Evolutionary conservation across 2,888 invertebrate species (phyloP), one percentile per base, ranked within the genome.

Genomic region (Opisthograptis luteolata): DNA sequence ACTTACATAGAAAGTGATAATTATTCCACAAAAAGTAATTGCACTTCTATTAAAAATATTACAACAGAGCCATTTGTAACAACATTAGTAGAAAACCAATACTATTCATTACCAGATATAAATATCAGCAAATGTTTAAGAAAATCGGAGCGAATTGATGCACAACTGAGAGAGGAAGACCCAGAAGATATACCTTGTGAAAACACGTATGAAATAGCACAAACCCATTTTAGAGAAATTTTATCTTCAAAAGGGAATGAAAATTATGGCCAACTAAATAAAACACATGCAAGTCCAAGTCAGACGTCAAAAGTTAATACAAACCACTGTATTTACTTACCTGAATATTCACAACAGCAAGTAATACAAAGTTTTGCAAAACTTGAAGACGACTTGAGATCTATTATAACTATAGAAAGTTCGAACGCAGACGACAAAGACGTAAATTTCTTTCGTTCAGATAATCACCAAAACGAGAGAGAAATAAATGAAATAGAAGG

Each of bases 121-220:
- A 93, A 93, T 46, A 93, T 93, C 14, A 92, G 94, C 51, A 94
- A 94, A 73, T 94, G 93, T 70, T 88, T 95, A 53, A 92, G 93
- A 65, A 94, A 93, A 70, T 94, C 93, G 48, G 95, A 95, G 73
- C 92, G 93, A 60, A 95, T 95, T 65, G 95, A 95, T 75, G 93
- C 93, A 46, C 94, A 94, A 73, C 77, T 95, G 44, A 85, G 95
- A 68, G 84, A 88, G 68, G 86, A 86, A 66, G 87, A 87, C 58
- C 81, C 82, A 50, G 87, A 90, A 69, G 87, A 90, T 34, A 79
- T 81, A 62, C 79, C 80, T 49, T 81, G 80, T 58, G 87, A 89
- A 78, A 87, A 83, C 58, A 82, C 85, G 10, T 90, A 88, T 56
- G 89, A 89, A 78, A 78, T 87, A 62, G 82, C 88, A 28, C 84